Evolutionary conservation across 2,113 vertebrate species (phyloP), one percentile per base, ranked within the genome.

Genomic region (Heterotis niloticus): DNA sequence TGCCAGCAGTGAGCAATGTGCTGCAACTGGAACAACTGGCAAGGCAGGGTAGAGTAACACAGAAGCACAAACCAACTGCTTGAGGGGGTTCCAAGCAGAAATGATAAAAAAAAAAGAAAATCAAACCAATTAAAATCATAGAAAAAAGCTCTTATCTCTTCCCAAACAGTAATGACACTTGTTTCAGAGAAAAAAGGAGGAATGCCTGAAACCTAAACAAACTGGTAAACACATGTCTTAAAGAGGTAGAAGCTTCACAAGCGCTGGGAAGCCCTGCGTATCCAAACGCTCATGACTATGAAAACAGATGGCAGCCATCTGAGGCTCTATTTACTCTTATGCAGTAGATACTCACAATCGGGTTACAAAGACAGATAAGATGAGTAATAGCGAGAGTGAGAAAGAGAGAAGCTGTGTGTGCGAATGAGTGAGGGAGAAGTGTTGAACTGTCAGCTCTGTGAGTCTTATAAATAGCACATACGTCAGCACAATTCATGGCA

Each of bases 231-330:
- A 23, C 28, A 52, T 17, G 28, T 44, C 26, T 71, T 60, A 57
- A 78, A 44, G 52, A 57, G 64, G 65, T 12, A 26, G 54, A 28
- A 20, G 20, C 13, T 13, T 72, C 12, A 51, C 34, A 56, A 69
- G n/a, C 12, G 28, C 68, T 26, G 28, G 56, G n/a, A 52, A 56
- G n/a, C 56, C 52, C 72, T 26, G 72, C n/a, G 24, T 20, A 74
- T 26, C 23, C 13, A 34, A 16, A 24, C n/a, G 12, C 54, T 57
- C 72, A n/a, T 11, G 24, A 75, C 52, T 57, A 28, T 28, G 20
- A 51, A 23, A 52, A 51, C 54, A 75, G 72, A 60, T 75, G 72
- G 72, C 51, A 59, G 72, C 54, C 13, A 14, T 60, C 24, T 71
- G 14, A 20, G 10, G n/a, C 34, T 52, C 20, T 20, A 73, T 56